phyloP scores from a whole-genome alignment of 2,113 vertebrate species.

The Sander lucioperca region DNA sequence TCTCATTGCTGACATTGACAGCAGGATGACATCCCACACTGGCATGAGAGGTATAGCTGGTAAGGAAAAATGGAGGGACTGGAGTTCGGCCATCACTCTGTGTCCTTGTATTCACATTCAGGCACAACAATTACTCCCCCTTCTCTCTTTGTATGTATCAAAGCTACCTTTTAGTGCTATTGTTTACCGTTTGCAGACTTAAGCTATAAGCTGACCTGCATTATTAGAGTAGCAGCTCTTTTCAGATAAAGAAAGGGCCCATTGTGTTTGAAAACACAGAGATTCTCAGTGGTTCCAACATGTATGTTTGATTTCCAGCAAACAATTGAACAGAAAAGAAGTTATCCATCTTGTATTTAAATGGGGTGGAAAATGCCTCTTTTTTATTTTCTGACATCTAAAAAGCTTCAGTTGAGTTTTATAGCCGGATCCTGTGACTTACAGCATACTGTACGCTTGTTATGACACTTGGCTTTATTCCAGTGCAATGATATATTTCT shows the following conservation, averaged over 20 bases:
- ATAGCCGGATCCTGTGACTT: slow-evolving; percentile 48
- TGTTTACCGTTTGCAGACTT: slow-evolving; percentile 67
- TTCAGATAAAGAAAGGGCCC: slow-evolving; percentile 62
- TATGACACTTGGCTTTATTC: slow-evolving; percentile 46
- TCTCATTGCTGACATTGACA: slow-evolving; percentile 47
- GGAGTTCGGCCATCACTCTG: slow-evolving; percentile 52
- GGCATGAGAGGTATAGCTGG: slow-evolving; percentile 25
- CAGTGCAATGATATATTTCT: slow-evolving; percentile 25
- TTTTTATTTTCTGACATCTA: slow-evolving; percentile 34
- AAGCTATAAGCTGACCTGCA: slow-evolving; percentile 56
- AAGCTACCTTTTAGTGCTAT: slow-evolving; percentile 53
- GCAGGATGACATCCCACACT: slow-evolving; percentile 21
- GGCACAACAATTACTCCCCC: slow-evolving; percentile 39
- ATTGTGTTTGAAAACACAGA: slow-evolving; percentile 61
- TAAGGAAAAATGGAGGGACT: slow-evolving; percentile 18
- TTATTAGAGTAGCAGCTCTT: slow-evolving; percentile 64
- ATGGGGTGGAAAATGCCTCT: slow-evolving; percentile 13
- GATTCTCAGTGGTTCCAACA: slow-evolving; percentile 45
- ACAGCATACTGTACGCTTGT: slow-evolving; percentile 29
- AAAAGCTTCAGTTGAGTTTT: slow-evolving; percentile 48
- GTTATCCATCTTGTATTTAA: slow-evolving; percentile 65
- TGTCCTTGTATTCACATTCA: slow-evolving; percentile 63
- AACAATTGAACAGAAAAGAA: slow-evolving; percentile 44
- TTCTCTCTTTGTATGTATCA: slow-evolving; percentile 59
- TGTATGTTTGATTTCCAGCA: slow-evolving; percentile 53